Evolutionary conservation across 1,140 invertebrate species (phyloP), one percentile per base, ranked within the genome.

Genomic region (Lepidostoma basale): DNA sequence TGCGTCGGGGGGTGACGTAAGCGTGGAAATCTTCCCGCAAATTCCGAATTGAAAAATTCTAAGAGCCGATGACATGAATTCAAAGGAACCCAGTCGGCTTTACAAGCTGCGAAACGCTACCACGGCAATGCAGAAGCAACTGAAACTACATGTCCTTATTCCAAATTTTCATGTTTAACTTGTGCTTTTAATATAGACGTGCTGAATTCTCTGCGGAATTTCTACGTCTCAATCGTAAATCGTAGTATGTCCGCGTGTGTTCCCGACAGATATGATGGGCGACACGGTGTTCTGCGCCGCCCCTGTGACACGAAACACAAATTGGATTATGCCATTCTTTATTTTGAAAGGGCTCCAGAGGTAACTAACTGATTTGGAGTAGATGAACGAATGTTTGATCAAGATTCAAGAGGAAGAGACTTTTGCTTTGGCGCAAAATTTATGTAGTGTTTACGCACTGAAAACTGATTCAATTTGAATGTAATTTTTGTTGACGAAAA

Each of bases 21-120:
- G 39, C 54, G 28, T 40, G 14, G 28, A 64, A 52, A 36, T 54
- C 47, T 52, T 12, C 20, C 30, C 62, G 14, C 47, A 47, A 64
- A 64, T 64, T 49, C n/a, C 20, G 44, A 64, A 52, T 49, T 40
- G 62, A 52, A 49, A 64, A 64, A 52, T 64, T 30, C 44, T 23
- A 52, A 45, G 40, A 64, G 26, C 45, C 30, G 58, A 60, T 60
- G 39, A 44, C 58, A 14, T 26, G 40, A 42, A 60, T 60, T 60
- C 58, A 26, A 26, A 60, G 39, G 58, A 60, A 42, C 36, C 58
- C 25, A n/a, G n/a, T n/a, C n/a, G n/a, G n/a, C n/a, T n/a, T n/a
- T n/a, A n/a, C n/a, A n/a, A n/a, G n/a, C n/a, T n/a, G n/a, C n/a
- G n/a, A n/a, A n/a, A n/a, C n/a, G n/a, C n/a, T n/a, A n/a, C n/a